Evolutionary conservation across 2,888 invertebrate species (phyloP), one percentile per base, ranked within the genome.

Genomic region (Apodemia mormo): DNA sequence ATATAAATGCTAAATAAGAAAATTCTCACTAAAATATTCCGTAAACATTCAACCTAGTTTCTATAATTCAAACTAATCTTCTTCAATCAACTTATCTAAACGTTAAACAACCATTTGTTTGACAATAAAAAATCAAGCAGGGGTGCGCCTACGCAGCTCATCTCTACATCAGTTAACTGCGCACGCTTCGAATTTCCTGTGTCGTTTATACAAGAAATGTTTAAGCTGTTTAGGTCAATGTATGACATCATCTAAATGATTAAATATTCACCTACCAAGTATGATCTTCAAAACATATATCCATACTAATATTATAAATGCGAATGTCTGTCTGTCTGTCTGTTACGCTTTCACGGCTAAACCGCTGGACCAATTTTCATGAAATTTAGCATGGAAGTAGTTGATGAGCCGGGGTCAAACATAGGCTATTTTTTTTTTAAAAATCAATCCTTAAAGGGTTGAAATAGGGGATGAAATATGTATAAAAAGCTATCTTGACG

Each of bases 121-220:
- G 80, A 82, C 81, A 83, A 76, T 76, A 76, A 85, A 87, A 82
- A 82, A 85, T 80, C 78, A 77, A 77, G 86, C 83, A 88, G 88
- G 90, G 90, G 89, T 86, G 89, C 89, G 87, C 92, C 91, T 87
- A 90, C 91, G 85, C 86, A 76, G 82, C 83, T 89, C 89, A 92
- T 92, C 91, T 89, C 79, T 75, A 81, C 87, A 89, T 88, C 86
- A 89, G 85, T 84, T 89, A 82, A 87, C 85, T 79, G 88, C 83
- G 88, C 91, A 90, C 90, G 90, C 88, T 89, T 81, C 81, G 80
- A 76, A 81, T 85, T 90, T 91, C 90, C 91, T 90, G 89, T 85
- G 83, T 81, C 86, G 87, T 88, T 88, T 84, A 76, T 75, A 74
- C n/a, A 64, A 76, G 65, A 71, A 73, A 68, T 30, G 69, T 69